Conservation (phyloP, 2,113 vertebrate genomes). For the Gobius niger region DNA sequence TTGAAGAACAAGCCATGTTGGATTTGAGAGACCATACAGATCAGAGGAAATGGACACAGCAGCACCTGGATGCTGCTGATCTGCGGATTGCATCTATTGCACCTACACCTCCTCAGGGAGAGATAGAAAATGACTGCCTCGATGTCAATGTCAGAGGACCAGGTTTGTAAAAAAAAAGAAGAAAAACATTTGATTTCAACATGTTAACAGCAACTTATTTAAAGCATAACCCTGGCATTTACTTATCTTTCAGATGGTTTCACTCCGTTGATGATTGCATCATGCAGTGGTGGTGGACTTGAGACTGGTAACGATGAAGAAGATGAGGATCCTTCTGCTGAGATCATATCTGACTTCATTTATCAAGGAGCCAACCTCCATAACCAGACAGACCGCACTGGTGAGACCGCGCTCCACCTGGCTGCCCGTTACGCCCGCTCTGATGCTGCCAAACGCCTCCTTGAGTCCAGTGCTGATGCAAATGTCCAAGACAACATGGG, state of each 20-base stretch:
- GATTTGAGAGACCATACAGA: constrained; percentile 86
- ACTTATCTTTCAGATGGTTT: constrained; percentile 84
- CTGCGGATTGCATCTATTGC: constrained; percentile 90
- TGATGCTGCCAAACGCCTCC: constrained; percentile 93
- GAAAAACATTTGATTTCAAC: not conserved
- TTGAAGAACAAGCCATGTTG: constrained; percentile 81
- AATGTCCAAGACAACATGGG: constrained; percentile 99
- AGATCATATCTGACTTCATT: constrained; percentile 96
- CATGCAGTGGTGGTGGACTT: constrained; percentile 94
- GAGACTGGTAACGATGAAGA: constrained; percentile 94
- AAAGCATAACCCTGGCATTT: not conserved
- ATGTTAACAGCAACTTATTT: not conserved
- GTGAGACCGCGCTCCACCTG: constrained; percentile 93
- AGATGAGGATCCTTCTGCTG: constrained; percentile 90
- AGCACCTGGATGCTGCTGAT: constrained; percentile 88
- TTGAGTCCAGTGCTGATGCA: constrained; percentile 94
- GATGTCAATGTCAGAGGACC: constrained; percentile 96
- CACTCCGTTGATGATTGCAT: constrained; percentile 98
- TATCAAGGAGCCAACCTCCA: constrained; percentile 96
- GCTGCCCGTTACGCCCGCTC: constrained; percentile 94
- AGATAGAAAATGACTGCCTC: constrained; percentile 93
- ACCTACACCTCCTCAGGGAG: constrained; percentile 93
- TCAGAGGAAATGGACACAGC: constrained; percentile 80
- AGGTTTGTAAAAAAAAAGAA: constrained; percentile 67
- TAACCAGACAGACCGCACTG: constrained; percentile 97